Conservation (phyloP, 2,888 invertebrate genomes). For the Lycia hirtaria region DNA sequence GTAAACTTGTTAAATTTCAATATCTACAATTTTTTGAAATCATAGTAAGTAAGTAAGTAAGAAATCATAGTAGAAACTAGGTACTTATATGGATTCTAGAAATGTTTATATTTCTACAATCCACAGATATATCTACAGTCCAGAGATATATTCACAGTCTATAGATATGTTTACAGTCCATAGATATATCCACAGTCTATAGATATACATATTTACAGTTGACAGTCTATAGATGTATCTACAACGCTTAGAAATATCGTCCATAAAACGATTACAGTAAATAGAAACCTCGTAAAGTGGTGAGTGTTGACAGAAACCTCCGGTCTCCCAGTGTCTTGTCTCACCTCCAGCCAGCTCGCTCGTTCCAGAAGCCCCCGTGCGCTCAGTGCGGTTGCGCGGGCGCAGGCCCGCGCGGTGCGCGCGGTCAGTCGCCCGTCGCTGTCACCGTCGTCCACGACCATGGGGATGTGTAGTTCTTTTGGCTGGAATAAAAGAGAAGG, state of each 20-base stretch:
- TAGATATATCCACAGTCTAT: not conserved
- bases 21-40: too few relatives aligned
- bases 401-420: constrained; percentile 83
- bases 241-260: too few relatives aligned
- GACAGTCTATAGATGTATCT: not conserved
- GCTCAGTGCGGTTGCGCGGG: constrained; percentile 74
- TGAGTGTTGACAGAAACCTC: constrained; percentile 1
- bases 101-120: too few relatives aligned
- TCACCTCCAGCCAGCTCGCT: not conserved
- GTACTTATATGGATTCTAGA: too few relatives aligned
- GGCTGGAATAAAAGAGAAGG: constrained; percentile 74
- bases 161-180: not conserved
- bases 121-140: not conserved
- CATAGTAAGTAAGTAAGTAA: too few relatives aligned
- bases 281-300: not conserved
- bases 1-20: too few relatives aligned
- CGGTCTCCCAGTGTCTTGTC: not conserved
- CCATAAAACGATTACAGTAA: not conserved
- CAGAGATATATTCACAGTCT: not conserved
- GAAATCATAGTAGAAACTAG: too few relatives aligned
- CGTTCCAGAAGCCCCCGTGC: constrained; percentile 40
- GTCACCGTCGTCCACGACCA: constrained; percentile 88
- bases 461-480: constrained; percentile 86
- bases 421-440: constrained; percentile 88
- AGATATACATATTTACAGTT: not conserved